Conservation (phyloP, 2,113 vertebrate species). For the Carettochelys insculpta region DNA sequence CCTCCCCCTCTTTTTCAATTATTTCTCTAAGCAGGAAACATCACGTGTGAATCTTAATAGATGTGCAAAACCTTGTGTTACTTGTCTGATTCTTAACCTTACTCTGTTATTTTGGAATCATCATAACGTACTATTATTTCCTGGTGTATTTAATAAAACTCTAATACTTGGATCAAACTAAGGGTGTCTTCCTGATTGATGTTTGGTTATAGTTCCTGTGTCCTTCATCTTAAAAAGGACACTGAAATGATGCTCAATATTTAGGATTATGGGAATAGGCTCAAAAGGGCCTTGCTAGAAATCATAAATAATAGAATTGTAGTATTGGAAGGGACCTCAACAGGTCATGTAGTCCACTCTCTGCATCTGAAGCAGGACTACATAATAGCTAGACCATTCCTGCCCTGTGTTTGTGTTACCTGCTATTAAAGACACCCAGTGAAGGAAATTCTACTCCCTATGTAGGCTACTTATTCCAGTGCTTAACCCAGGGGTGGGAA, state of each 20-base stretch:
- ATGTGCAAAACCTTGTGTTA: neutral
- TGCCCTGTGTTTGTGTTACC: neutral
- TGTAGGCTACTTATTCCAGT: neutral
- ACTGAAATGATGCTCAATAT: neutral
- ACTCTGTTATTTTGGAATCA: neutral
- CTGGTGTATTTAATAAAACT: neutral
- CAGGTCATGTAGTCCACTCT: neutral
- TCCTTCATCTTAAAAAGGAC: neutral
- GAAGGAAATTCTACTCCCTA: neutral
- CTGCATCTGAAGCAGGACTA: neutral
- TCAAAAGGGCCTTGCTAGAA: neutral
- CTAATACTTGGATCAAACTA: neutral
- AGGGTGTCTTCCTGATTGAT: neutral
- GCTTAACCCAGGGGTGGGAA: too few species aligned
- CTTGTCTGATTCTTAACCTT: neutral
- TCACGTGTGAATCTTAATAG: neutral
- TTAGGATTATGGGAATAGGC: neutral
- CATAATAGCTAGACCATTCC: too few species aligned
- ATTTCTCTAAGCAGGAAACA: neutral
- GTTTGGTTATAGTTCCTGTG: rapidly evolving
- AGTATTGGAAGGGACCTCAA: neutral
- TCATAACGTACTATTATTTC: neutral
- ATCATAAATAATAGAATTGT: neutral
- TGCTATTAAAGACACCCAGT: neutral
- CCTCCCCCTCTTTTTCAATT: neutral